Evolutionary conservation across 1,140 invertebrate genomes (phyloP).

Genomic region (Tribolium madens): DNA sequence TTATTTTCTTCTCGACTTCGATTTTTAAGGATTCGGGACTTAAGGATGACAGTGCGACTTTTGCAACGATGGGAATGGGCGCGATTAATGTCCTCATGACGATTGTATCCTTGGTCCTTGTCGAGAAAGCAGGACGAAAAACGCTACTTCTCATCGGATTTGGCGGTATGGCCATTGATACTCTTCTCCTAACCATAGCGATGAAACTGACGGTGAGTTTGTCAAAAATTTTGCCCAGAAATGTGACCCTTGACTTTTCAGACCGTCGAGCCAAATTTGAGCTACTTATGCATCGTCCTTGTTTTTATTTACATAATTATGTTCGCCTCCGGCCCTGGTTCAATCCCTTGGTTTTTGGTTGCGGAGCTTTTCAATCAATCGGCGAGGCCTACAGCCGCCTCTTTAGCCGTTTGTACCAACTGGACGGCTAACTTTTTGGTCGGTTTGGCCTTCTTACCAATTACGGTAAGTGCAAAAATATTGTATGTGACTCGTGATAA

Average conservation of each 20-base stretch:
- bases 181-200: slow-evolving; percentile 74
- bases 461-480: slow-evolving; percentile 68
- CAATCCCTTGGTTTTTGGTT: slow-evolving; percentile 96
- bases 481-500: slow-evolving; percentile 5
- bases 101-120: slow-evolving; percentile 83
- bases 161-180: slow-evolving; percentile 78
- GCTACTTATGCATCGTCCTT: slow-evolving; percentile 74
- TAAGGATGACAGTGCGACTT: slow-evolving; percentile 71
- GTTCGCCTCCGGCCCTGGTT: slow-evolving; percentile 85
- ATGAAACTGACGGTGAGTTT: slow-evolving; percentile 3
- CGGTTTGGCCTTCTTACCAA: slow-evolving; percentile 78
- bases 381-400: slow-evolving; percentile 82
- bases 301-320: slow-evolving; percentile 87
- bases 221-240: neutral
- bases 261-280: neutral
- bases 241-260: neutral
- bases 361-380: slow-evolving; percentile 86
- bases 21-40: slow-evolving; percentile 83
- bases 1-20: slow-evolving; percentile 88
- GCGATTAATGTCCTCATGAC: slow-evolving; percentile 92
- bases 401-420: slow-evolving; percentile 85
- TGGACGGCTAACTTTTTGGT: slow-evolving; percentile 91
- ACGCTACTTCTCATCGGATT: slow-evolving; percentile 85
- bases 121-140: slow-evolving; percentile 85
- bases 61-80: slow-evolving; percentile 89